phyloP scores from a whole-genome alignment of 2,888 invertebrate species.

The Drosophila macrospina region DNA sequence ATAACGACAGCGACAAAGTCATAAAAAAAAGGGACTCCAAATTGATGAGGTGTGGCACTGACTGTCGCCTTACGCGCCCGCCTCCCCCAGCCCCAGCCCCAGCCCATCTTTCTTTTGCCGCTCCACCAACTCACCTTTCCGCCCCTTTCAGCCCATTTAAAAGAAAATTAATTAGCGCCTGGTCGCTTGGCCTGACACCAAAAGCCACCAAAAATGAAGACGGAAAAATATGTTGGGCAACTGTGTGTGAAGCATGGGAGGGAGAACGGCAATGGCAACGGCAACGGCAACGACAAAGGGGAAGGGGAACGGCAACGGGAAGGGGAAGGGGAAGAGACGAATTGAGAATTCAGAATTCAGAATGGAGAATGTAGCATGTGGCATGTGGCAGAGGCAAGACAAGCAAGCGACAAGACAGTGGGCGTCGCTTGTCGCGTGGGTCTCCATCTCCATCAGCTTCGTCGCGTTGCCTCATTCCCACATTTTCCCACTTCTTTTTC shows the following conservation, averaged over 20 bases:
- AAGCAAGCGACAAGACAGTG: constrained; percentile 29
- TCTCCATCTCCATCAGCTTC: constrained; percentile 31
- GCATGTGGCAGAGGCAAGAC: constrained; percentile 19
- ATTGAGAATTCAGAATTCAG: constrained; percentile 16
- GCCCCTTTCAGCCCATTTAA: constrained; percentile 58
- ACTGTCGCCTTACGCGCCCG: constrained; percentile 45
- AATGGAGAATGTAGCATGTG: constrained; percentile 24
- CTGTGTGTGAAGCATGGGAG: constrained; percentile 2
- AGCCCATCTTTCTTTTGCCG: no score
- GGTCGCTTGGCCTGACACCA: constrained; percentile 64
- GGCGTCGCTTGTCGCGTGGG: constrained; percentile 52
- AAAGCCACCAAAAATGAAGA: constrained; percentile 52
- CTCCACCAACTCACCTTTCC: constrained; percentile 33
- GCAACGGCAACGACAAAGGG: no score
- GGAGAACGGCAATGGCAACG: not conserved
- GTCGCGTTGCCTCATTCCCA: constrained; percentile 31
- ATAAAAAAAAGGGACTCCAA: constrained; percentile 53
- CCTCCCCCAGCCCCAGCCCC: not conserved
- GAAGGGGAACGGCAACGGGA: constrained; percentile 9
- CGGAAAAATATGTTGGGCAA: constrained; percentile 49
- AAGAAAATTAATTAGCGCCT: constrained; percentile 82
- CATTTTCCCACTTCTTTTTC: constrained; percentile 4
- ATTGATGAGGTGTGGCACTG: constrained; percentile 75
- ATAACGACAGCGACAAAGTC: constrained; percentile 64
- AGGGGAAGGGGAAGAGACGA: constrained; percentile 19